Base-by-base conservation (phyloP, 2,888 invertebrate genomes). In the Coecobrya sp. region DNA sequence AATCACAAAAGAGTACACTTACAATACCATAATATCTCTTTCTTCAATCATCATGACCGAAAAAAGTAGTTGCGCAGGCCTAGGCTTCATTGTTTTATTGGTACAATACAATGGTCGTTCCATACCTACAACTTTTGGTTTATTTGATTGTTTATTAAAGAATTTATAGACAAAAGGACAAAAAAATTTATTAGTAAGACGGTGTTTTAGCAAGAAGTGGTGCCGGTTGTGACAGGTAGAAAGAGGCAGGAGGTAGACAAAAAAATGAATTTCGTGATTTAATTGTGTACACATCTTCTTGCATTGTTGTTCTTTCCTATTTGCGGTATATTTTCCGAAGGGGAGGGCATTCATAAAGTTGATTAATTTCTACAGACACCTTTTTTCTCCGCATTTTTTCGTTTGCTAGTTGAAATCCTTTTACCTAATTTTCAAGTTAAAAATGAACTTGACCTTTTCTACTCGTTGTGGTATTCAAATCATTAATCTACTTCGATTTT, bases 1-100 rank as follows among this genome's bases (percentile, higher is more conserved):
- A 16, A 79, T 79, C 79, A 25, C 7, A 79, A 52, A 49, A 79
- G 8, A 73, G 27, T 30, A 13, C 3, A 13, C 27, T 30, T 27
- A 19, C 68, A 42, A 73, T 42, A 45, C 25, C 2, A 73, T 36
- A 73, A 16, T 55, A 52, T 49, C 16, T 16, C 19, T 76, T 25
- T 76, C 16, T 52, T 52, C 52, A 19, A 65, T 65, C 11, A 25
- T 70, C 42, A 42, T 42, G 70, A 30, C 68, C 68, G 68, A 62
- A 70, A 70, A 70, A 70, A 70, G 70, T 70, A 42, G 70, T 70
- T 70, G 5, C 3, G 19, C 70, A 36, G 42, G 36, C 42, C 70
- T n/a, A 70, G 5, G 68, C 70, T 70, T 42, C 70, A 70, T 70
- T 76, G 49, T 76, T 76, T 76, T 76, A 49, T 76, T 76, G 76